Conservation (phyloP, 1,140 invertebrate species). For the Aphaenogaster floridana region DNA sequence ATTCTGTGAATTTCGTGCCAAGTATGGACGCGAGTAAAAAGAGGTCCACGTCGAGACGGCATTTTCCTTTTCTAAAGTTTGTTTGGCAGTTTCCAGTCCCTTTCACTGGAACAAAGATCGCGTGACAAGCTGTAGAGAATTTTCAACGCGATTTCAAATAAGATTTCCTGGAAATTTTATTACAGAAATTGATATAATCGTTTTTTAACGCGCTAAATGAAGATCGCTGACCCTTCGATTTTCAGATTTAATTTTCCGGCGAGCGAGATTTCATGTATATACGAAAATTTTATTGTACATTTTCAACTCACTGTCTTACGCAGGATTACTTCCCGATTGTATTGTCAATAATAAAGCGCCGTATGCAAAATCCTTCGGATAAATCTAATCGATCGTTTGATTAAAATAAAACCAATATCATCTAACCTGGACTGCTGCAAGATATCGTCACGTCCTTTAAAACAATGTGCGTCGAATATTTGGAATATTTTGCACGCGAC, state of each 20-base stretch:
- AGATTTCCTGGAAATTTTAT: conserved; percentile 9
- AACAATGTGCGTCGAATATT: conserved; percentile 38
- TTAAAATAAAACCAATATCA: conserved; percentile 12
- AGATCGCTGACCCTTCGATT: background rate
- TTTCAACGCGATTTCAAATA: background rate
- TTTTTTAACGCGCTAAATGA: background rate
- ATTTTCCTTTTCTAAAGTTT: background rate
- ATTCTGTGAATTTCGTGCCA: conserved; percentile 7
- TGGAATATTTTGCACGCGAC: conserved; percentile 10
- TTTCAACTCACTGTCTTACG: background rate
- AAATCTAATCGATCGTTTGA: background rate
- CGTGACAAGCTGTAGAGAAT: background rate
- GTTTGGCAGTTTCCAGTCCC: background rate
- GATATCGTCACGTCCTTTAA: background rate
- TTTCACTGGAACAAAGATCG: conserved; percentile 5
- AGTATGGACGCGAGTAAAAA: background rate
- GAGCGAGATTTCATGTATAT: background rate
- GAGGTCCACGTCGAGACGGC: background rate
- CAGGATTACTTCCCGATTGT: background rate
- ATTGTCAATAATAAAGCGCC: background rate
- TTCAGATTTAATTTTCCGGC: background rate
- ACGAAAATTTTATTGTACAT: background rate
- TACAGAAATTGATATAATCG: background rate
- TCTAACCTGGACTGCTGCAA: background rate
- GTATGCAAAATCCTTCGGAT: background rate